Percentiles rank a stretch among this genome's conserved stretches.
phyloP scores from a whole-genome alignment of 2,113 vertebrate genomes.

The Myocastor coypus region DNA sequence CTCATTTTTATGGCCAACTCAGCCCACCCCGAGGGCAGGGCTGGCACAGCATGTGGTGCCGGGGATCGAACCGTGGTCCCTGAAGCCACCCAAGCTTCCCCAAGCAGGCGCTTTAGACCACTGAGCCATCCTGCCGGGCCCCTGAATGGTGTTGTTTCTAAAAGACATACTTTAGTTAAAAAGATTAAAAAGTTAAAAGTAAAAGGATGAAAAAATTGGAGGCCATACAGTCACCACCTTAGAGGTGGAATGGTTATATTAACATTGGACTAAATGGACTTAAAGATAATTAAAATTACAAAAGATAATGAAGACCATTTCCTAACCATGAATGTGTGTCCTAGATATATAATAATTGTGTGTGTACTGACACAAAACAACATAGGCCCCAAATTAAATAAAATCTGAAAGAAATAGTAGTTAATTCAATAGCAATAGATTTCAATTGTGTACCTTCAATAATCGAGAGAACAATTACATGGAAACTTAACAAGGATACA shows the following conservation, averaged over 20 bases:
- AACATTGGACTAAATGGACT: neutral
- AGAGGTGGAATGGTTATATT: neutral
- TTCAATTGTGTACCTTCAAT: neutral
- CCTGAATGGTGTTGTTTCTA: neutral
- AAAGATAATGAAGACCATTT: neutral
- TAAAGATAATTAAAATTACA: neutral
- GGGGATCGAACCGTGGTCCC: no score
- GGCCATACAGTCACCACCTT: neutral
- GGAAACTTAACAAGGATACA: slow-evolving; percentile 8
- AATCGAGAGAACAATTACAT: neutral
- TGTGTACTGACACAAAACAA: neutral
- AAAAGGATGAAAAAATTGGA: neutral
- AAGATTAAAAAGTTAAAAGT: neutral
- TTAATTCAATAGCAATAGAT: neutral
- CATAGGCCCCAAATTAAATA: neutral
- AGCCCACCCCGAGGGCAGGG: no score
- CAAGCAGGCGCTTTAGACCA: no score
- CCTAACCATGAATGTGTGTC: neutral
- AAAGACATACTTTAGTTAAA: neutral
- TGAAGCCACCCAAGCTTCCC: no score
- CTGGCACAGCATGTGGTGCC: no score
- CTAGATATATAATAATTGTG: neutral
- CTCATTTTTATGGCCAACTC: no score
- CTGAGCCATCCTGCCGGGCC: no score
- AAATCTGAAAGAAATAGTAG: neutral